Evolutionary conservation across 1,140 invertebrate species (phyloP), one percentile per base, ranked within the genome.

Genomic region (Euura lappo): DNA sequence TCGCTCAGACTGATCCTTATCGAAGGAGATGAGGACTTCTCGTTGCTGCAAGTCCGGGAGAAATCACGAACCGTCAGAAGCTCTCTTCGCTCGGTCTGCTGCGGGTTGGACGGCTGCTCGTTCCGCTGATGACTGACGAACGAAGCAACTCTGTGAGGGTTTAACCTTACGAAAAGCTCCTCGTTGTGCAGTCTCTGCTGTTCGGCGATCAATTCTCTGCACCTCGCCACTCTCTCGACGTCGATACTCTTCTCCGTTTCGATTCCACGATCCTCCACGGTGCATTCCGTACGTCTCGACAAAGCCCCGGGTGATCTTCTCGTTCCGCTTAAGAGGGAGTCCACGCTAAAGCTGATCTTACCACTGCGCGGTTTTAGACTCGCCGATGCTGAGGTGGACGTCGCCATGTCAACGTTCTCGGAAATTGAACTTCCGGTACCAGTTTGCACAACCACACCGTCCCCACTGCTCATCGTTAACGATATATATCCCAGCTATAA

Each of bases 301-400:
- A 78, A 72, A 45, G 73, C 75, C 5, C 67, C 71, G 64, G 81
- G 79, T 44, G 83, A 81, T 72, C 84, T 85, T 75, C 83, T 85
- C 74, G 86, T 87, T 68, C 86, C 81, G 76, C 87, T 88, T 10
- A 88, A 78, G 70, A 88, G 73, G 46, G 86, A 71, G 72, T 88
- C 87, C 47, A 88, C 87, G 79, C 87, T 88, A 73, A 88, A 88
- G 77, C 84, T 87, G 75, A 87, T 88, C 71, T 87, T 88, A 44
- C 85, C 86, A 71, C 83, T 86, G 42, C 86, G 82, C 11, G 86
- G 85, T 69, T 87, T 88, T 65, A 87, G 72, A 60, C 83, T 84
- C 51, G 85, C 82, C 28, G 85, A 84, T 5, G 85, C 84, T 65
- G 86, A 86, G 44, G 84, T 85, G 45, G 85, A 80, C 6, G 81